phyloP scores from a whole-genome alignment of 2,888 invertebrate genomes.

The Leptothorax acervorum region DNA sequence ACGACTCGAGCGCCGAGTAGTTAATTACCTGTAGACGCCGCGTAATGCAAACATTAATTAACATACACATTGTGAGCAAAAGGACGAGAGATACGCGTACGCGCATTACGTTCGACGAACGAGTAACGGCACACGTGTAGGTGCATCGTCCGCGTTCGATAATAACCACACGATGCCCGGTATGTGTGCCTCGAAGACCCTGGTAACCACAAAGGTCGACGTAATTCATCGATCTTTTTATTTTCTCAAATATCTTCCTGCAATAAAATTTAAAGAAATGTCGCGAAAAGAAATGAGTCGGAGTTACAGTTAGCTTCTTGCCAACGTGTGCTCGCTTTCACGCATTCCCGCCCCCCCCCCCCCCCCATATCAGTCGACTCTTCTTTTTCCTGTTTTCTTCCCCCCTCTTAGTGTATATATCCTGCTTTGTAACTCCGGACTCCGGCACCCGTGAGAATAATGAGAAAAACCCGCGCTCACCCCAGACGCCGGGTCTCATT shows the following conservation, averaged over 20 bases:
- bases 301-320: slow-evolving; percentile 46
- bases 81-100: not conserved
- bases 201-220: slow-evolving; percentile 40
- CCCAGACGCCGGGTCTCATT: slow-evolving; percentile 76
- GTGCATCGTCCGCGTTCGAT: not conserved
- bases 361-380: not conserved
- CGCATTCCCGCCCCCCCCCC: not conserved
- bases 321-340: slow-evolving; percentile 38
- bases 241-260: slow-evolving; percentile 47
- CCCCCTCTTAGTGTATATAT: not conserved
- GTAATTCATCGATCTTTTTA: slow-evolving; percentile 57
- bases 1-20: slow-evolving; percentile 62
- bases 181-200: not conserved
- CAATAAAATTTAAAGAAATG: slow-evolving; percentile 63
- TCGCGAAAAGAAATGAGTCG: slow-evolving; percentile 43
- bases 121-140: not conserved
- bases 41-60: slow-evolving; percentile 74
- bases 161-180: not conserved
- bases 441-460: slow-evolving; percentile 71
- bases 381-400: not conserved
- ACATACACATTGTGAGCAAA: slow-evolving; percentile 47
- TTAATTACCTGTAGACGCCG: slow-evolving; percentile 70
- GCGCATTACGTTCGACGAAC: not conserved
- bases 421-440: slow-evolving; percentile 45
- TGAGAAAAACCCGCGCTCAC: slow-evolving; percentile 70